Base-by-base conservation (phyloP, 1,140 invertebrate species). In the Zaprionus taronus region DNA sequence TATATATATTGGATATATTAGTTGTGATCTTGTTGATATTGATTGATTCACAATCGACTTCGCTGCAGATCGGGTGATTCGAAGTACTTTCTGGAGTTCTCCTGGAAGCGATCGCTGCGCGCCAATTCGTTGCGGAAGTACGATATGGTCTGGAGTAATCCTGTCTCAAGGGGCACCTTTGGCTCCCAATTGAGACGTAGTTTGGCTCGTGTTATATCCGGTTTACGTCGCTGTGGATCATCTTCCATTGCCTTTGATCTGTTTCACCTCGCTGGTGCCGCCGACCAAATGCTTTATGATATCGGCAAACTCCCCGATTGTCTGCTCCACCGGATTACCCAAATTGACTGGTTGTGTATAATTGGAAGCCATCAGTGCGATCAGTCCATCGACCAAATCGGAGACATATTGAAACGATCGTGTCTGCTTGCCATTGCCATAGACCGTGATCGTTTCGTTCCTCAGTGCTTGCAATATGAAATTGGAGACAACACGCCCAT, bases 401-500 rank as follows among this genome's bases (percentile, higher is more conserved):
- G 96, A 97, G 11, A 99, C 97, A 92, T 99, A 99, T 93, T 99
- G 99, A 93, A 99, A 99, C 1, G 99, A 99, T 58, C 99, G 94
- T 0, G 99, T 99, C 94, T 99, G 99, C 79, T 96, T 96, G 20
- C 99, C 99, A 92, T 97, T 96, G 2, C 99, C 99, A 93, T 99
- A 99, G 22, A 98, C 97, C 0, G 99, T 99, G 47, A 99, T 98
- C 7, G 97, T 96, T 91, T 99, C 95, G 93, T 98, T 98, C 92
- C 98, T 96, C 58, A 99, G 93, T 7, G 98, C 98, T 94, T 99
- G 99, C 55, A 99, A 95, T 77, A 99, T 98, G 91, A 99, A 99
- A 94, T 99, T 99, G 14, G 98, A 99, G 1, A 99, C 99, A 4
- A 99, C 99, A 49, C 99, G 94, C 5, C 99, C 99, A 94, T 99